Evolutionary conservation across 2,888 invertebrate species (phyloP), one percentile per base, ranked within the genome.

Genomic region (Nomada ferruginata): DNA sequence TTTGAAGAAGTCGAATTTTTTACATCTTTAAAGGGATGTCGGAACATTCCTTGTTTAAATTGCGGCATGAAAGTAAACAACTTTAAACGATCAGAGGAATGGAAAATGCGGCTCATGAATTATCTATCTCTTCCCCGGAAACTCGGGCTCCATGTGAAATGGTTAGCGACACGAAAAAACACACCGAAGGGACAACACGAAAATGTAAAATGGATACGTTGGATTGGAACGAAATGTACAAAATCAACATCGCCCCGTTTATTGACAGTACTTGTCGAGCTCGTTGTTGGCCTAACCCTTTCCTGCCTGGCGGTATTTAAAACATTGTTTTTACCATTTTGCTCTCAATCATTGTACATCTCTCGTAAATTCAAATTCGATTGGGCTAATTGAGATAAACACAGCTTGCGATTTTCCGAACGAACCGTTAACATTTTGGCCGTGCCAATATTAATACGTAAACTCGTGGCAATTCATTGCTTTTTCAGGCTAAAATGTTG

Each of bases 221-320:
- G 55, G 36, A 57, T 66, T 59, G 57, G 23, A 59, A 47, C 63
- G 75, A 78, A 65, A 61, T 72, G 79, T 52, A 79, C 66, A 71
- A 72, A 82, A 72, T 76, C 79, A 77, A 72, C 72, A 73, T 66
- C 64, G 65, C 13, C 59, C n/a, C 66, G 59, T 50, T 55, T 72
- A 50, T 63, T 63, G 63, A 36, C 71, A 53, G 52, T 63, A 63
- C 60, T 42, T 36, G 52, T 36, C 13, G 50, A 63, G 52, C 52
- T 63, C 71, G 53, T 61, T 72, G 71, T 44, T 44, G 42, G 20
- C 9, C 18, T 50, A 18, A 10, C 59, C 23, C 57, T 50, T 57
- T 50, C 9, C 29, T 44, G 63, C 26, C 36, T 26, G 53, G 10
- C 18, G n/a, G 18, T 42, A 20, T n/a, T 74, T 20, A 74, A 59